These are phyloP conservation scores for Ophiothrix spiculata DNA, from an alignment of 35 echinoderm and acorn worm species.

Conservation along the genomic window DNA sequence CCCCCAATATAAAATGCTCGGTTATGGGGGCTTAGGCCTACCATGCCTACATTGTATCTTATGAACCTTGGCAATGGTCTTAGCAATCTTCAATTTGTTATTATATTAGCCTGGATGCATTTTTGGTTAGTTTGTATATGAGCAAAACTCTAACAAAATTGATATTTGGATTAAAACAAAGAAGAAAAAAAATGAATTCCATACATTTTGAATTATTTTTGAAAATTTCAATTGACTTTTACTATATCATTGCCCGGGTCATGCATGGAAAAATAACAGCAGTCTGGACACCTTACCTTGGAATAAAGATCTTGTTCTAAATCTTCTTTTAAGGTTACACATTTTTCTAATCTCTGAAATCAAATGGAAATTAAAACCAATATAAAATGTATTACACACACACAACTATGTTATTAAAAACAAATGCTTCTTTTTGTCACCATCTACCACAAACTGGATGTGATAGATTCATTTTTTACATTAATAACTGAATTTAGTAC, in stretches of 20 bases:
- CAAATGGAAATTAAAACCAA: not conserved
- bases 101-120: too few species aligned
- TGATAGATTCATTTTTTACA: not conserved
- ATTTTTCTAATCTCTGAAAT: slow-evolving; percentile 22
- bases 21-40: too few species aligned
- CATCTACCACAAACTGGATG: not conserved
- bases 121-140: too few species aligned
- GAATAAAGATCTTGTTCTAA: slow-evolving; percentile 33
- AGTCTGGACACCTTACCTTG: slow-evolving; percentile 18
- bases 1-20: too few species aligned
- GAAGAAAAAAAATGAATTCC: not conserved
- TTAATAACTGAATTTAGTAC: not conserved
- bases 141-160: not conserved
- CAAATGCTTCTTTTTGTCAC: not conserved
- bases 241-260: too few species aligned
- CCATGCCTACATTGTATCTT: too few species aligned
- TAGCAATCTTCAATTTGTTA: too few species aligned
- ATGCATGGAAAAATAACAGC: too few species aligned
- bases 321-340: slow-evolving; percentile 16
- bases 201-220: not conserved
- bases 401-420: not conserved
- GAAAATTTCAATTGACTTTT: not conserved
- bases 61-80: too few species aligned
- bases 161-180: not conserved
- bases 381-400: not conserved